Conservation (phyloP, 2,888 invertebrate species). For the Tachystola acroxantha region DNA sequence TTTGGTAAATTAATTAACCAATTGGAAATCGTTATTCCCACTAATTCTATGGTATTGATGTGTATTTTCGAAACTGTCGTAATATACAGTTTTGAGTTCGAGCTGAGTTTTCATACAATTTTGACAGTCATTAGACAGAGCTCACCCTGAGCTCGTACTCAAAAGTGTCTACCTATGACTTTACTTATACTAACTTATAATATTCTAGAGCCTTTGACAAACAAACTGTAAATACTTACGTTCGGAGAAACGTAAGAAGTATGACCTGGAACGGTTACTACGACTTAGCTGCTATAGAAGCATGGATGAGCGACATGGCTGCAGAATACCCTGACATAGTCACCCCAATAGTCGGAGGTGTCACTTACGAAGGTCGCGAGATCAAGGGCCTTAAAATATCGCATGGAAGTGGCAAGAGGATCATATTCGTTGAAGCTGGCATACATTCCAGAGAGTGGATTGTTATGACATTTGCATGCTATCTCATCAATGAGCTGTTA, state of each 20-base stretch:
- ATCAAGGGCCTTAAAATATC: slow-evolving; percentile 70
- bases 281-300: slow-evolving; percentile 75
- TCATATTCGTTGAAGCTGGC: slow-evolving; percentile 63
- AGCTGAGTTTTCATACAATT: too few species aligned
- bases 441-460: slow-evolving; percentile 90
- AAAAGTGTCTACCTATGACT: too few species aligned
- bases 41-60: too few species aligned
- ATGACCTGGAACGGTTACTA: slow-evolving; percentile 81
- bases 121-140: too few species aligned
- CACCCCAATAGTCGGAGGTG: slow-evolving; percentile 54
- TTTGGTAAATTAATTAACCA: too few species aligned
- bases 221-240: slow-evolving; percentile 47
- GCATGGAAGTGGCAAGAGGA: slow-evolving; percentile 45
- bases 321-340: slow-evolving; percentile 58
- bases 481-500: slow-evolving; percentile 78
- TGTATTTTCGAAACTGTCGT: too few species aligned
- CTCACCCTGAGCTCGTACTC: too few species aligned
- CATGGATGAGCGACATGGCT: slow-evolving; percentile 75
- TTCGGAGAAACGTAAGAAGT: slow-evolving; percentile 32
- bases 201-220: slow-evolving; percentile 68
- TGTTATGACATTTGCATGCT: slow-evolving; percentile 79
- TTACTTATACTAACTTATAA: too few species aligned
- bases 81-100: too few species aligned
- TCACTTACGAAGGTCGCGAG: slow-evolving; percentile 58
- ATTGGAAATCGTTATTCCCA: too few species aligned